Conservation (phyloP, 2,113 vertebrate species). For the Tylochromis polylepis region DNA sequence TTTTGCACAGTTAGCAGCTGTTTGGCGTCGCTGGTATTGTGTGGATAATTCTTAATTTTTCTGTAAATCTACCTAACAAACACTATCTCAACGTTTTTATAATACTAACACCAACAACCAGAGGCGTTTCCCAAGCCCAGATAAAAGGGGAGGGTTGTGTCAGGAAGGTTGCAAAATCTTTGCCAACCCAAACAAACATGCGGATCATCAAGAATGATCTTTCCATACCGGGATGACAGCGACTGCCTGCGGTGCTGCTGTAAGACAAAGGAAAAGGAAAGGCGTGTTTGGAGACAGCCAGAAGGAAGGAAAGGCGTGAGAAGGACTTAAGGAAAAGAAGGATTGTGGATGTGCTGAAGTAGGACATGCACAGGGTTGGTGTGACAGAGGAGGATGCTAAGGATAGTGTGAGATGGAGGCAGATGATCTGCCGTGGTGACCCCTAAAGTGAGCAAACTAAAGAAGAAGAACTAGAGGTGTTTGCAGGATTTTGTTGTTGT, state of each 20-base stretch:
- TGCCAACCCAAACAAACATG: neutral
- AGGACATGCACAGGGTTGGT: neutral
- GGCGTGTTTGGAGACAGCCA: neutral
- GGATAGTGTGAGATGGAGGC: neutral
- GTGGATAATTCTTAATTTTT: neutral
- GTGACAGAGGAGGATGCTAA: neutral
- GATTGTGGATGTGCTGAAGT: neutral
- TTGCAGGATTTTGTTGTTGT: neutral
- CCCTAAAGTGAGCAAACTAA: neutral
- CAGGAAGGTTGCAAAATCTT: neutral
- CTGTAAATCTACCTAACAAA: neutral
- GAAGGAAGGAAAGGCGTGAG: neutral
- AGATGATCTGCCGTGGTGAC: neutral
- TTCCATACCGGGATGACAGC: neutral
- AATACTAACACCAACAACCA: neutral
- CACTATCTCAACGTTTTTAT: neutral
- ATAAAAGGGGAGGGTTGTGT: neutral
- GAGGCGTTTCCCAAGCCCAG: neutral
- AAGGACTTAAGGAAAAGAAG: neutral
- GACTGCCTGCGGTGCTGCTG: neutral
- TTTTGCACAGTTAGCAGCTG: neutral
- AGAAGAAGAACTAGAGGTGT: neutral
- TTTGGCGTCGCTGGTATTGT: neutral
- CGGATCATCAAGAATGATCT: neutral
- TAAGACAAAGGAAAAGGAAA: neutral